phyloP scores from a whole-genome alignment of 2,113 vertebrate species.

The cattle (Bos taurus) region DNA sequence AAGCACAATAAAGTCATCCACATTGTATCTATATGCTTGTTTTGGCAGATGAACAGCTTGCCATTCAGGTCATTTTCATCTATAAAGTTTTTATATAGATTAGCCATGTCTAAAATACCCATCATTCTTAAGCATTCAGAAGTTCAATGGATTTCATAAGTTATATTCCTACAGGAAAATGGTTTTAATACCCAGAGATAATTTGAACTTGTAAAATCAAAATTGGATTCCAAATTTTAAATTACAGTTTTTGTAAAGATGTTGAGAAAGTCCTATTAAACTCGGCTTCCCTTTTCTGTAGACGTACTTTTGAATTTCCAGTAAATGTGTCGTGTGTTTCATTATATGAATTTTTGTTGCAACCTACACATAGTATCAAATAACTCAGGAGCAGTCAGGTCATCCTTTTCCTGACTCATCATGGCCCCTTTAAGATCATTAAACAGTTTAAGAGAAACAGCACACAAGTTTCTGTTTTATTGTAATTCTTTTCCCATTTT shows the following conservation, averaged over 20 bases:
- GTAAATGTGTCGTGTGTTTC: not conserved
- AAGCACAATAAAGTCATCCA: not conserved
- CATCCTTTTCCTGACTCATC: not conserved
- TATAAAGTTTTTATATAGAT: not conserved
- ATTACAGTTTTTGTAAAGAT: not conserved
- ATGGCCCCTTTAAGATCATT: not conserved
- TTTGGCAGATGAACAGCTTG: not conserved
- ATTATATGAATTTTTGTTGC: not conserved
- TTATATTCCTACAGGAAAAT: not conserved
- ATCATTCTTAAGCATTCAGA: not conserved
- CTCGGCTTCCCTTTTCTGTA: not conserved
- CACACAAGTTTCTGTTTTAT: not conserved
- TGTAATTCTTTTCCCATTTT: not conserved
- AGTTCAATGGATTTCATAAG: not conserved
- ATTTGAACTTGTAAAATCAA: constrained; percentile 7
- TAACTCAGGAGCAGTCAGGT: not conserved
- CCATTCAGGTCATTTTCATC: not conserved
- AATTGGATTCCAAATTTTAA: not conserved
- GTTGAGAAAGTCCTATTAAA: not conserved
- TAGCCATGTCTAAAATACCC: not conserved
- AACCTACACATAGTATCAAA: not conserved
- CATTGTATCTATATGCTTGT: not conserved
- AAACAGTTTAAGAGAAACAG: not conserved
- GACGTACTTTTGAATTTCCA: not conserved
- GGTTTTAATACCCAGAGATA: not conserved